phyloP scores from a whole-genome alignment of 2,797 vertebrate species.

The Eleutherodactylus coqui region DNA sequence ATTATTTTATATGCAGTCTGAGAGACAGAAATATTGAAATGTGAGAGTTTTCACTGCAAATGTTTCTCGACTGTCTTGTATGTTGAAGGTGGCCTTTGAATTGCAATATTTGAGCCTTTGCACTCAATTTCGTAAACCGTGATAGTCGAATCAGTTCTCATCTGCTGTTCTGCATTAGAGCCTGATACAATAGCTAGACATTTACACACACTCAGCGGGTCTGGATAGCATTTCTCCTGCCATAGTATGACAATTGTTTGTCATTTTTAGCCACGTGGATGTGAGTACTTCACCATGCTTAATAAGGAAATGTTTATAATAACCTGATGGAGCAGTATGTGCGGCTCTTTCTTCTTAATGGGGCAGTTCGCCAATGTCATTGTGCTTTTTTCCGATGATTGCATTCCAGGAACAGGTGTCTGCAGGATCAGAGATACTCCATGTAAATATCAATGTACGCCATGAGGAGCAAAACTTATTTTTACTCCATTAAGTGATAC shows the following conservation, averaged over 20 bases:
- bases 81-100: too few relatives aligned
- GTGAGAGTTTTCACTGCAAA: too few relatives aligned
- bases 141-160: neutral
- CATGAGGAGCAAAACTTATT: too few relatives aligned
- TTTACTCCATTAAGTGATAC: too few relatives aligned
- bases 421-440: neutral
- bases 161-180: neutral
- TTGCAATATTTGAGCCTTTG: neutral
- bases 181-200: neutral
- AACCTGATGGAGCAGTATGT: slow-evolving; percentile 26
- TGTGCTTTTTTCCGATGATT: neutral
- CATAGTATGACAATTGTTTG: slow-evolving; percentile 34
- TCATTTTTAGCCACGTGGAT: slow-evolving; percentile 4
- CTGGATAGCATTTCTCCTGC: slow-evolving; percentile 32
- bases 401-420: neutral
- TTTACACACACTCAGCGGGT: neutral
- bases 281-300: slow-evolving; percentile 15
- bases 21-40: too few relatives aligned
- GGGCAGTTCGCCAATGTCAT: slow-evolving; percentile 23
- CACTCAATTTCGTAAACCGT: neutral
- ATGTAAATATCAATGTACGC: neutral
- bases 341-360: slow-evolving; percentile 25
- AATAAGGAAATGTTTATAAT: slow-evolving; percentile 60
- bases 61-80: too few relatives aligned
- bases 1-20: too few relatives aligned